Percentiles rank a stretch among this genome's conserved stretches.
Evolutionary conservation across 2,888 invertebrate genomes (phyloP).

Genomic region (Balanococcus diminutus): DNA sequence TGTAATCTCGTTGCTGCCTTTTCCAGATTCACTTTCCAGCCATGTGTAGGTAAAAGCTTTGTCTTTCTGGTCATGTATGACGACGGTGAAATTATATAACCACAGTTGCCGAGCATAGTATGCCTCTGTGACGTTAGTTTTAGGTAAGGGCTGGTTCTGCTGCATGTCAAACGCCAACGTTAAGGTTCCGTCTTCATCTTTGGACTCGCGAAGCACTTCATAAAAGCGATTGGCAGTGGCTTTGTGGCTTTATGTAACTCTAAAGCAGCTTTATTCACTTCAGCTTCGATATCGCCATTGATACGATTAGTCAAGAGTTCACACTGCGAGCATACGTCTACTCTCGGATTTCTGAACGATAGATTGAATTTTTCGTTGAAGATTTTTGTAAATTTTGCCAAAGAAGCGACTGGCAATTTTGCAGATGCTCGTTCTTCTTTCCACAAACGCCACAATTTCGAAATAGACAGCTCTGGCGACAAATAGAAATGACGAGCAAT

Average conservation of each 20-base stretch:
- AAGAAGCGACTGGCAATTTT: not conserved
- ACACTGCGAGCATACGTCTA: not conserved
- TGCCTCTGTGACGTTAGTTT: conserved; percentile 4
- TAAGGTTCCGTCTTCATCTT: not conserved
- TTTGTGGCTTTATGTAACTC: not conserved
- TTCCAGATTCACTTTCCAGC: no score
- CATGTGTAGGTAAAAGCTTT: no score
- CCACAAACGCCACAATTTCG: not conserved
- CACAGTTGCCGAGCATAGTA: conserved; percentile 5
- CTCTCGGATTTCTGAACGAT: not conserved
- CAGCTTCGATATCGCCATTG: not conserved
- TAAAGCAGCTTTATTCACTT: not conserved
- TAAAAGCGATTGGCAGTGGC: not conserved
- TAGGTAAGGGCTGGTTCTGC: not conserved
- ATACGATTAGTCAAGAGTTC: not conserved
- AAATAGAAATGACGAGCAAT: not conserved
- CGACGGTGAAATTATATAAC: not conserved
- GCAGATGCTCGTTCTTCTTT: not conserved
- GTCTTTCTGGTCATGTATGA: no score
- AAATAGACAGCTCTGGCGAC: not conserved
- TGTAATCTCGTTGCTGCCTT: no score
- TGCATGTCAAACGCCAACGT: conserved; percentile 14
- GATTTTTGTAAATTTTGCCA: not conserved
- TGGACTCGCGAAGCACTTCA: not conserved
- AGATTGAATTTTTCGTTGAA: not conserved